Evolutionary conservation across 2,113 vertebrate genomes (phyloP).

Genomic region (Notothenia rossii): DNA sequence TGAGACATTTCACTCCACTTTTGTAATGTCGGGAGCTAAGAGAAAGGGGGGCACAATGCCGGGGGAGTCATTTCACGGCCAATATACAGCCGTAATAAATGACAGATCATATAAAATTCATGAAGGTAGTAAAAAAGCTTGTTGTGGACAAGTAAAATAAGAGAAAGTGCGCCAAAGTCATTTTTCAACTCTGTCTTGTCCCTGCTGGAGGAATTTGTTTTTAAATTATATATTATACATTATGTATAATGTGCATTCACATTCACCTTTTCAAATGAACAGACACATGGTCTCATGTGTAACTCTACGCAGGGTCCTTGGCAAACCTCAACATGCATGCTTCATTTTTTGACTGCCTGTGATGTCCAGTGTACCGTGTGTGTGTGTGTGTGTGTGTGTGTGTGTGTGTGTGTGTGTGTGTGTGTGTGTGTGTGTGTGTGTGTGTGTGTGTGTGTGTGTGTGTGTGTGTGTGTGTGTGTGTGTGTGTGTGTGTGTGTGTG

Average conservation of each 20-base stretch:
- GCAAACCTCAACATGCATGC: not conserved
- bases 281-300: not conserved
- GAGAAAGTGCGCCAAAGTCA: slow-evolving; percentile 57
- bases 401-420: not conserved
- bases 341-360: not conserved
- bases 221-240: not conserved
- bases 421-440: not conserved
- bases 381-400: not conserved
- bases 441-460: not conserved
- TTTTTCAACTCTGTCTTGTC: slow-evolving; percentile 47
- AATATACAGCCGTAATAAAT: slow-evolving; percentile 60
- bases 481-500: not conserved
- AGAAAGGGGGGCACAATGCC: slow-evolving; percentile 17
- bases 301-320: not conserved
- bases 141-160: slow-evolving; percentile 60
- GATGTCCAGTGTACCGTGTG: not conserved
- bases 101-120: slow-evolving; percentile 68
- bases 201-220: slow-evolving; percentile 21
- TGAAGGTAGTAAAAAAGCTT: slow-evolving; percentile 69
- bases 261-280: not conserved
- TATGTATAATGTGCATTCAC: not conserved
- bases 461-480: not conserved
- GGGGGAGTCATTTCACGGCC: slow-evolving; percentile 56
- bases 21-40: slow-evolving; percentile 39
- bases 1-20: slow-evolving; percentile 70